Base-by-base conservation (phyloP, 2,888 invertebrate species). In the Acrocyrtus sp. region DNA sequence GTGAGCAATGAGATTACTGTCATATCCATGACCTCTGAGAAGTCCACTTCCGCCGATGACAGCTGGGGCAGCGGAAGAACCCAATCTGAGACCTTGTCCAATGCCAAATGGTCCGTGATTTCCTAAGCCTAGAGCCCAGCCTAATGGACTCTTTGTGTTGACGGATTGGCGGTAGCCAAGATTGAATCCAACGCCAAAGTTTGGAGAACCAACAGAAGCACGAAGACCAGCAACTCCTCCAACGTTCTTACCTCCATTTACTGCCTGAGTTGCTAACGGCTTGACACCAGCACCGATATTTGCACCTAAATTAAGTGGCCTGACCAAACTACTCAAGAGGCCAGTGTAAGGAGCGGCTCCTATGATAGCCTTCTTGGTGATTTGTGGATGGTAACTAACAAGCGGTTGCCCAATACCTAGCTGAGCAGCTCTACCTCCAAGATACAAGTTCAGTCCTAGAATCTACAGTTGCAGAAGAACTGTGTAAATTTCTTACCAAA, bases 401-500 rank as follows among this genome's bases (percentile, higher is more conserved):
- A 34, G 34, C 5, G 34, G 34, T 34, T 34, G 34, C 6, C 34
- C 34, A 8, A 34, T 34, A 8, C 34, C 34, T 19, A 48, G 39
- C 5, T 62, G 50, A 17, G 51, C 39, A 8, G 51, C 62, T 41
- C 48, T 66, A 39, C 66, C 66, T 57, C 66, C 66, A 22, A 66
- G 57, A 22, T 66, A 66, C 41, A 66, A 50, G 21, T 66, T 66
- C 26, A 66, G 26, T 29, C 66, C 66, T 15, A 66, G 47, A 56
- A 66, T 66, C 66, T 66, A 12, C 34, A 34, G 34, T 34, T 34
- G 34, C 34, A 34, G 12, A 34, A 34, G 12, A 34, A 34, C 12
- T 34, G n/a, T n/a, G n/a, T 34, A 34, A 34, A 8, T 34, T 34
- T 34, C 34, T 34, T 34, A 34, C 34, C 34, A 12, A 34, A 34